Base-by-base conservation (phyloP, 2,113 vertebrate species). In the Gavia stellata region DNA sequence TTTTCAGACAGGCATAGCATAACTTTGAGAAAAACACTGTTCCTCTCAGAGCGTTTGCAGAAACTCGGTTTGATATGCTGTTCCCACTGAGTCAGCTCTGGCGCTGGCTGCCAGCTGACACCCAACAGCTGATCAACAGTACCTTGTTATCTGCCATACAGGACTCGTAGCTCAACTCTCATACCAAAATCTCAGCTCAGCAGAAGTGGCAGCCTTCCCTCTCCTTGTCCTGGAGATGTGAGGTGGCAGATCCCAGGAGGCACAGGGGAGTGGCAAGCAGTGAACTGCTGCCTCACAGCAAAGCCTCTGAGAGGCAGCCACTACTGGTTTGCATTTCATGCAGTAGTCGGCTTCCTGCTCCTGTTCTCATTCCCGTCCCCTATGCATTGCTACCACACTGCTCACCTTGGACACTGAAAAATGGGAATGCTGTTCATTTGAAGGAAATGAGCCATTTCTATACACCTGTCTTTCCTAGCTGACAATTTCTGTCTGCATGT, bases 241-340 rank as follows among this genome's bases (percentile, higher is more conserved):
- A 80, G 18, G 5, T 65, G 34, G 29, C 2, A 5, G 40, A 86
- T 49, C 36, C 42, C 2, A 4, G 25, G 29, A 75, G 15, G 58
- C 17, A 33, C 0, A 0, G 12, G 7, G 10, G 24, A 87, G 36
- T 44, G 53, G 28, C 20, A 58, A 65, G 53, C 52, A 79, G 10
- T 18, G 62, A 87, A 44, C 17, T 4, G 2, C 56, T 72, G 14
- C 13, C 44, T 88, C 28, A 11, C 16, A 82, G 45, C 40, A 90
- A 88, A 52, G 24, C 29, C 29, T 44, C 70, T 40, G 38, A 40
- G 52, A 55, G 8, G 14, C 25, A 81, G 26, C 17, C 7, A 33
- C 24, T 40, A 29, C 16, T 14, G 19, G 7, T 77, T 77, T 81
- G 10, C n/a, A 28, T 50, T 81, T 86, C 47, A 38, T 31, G 26